phyloP scores from a whole-genome alignment of 2,797 vertebrate species.

The Coilia nasus region DNA sequence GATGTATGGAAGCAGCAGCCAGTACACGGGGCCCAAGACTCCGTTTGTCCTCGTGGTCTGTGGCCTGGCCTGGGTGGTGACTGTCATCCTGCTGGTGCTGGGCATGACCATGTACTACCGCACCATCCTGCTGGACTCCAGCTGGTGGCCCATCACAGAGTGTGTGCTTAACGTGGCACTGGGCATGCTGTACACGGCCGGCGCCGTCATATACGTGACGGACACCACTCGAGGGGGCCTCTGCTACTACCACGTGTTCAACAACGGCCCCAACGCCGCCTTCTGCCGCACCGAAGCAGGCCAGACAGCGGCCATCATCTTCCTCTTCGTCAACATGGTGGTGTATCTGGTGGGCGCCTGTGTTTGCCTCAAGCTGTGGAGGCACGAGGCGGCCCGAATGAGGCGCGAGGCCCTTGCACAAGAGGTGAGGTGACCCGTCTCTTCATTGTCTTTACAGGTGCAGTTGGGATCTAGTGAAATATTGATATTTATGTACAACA shows the following conservation, averaged over 20 bases:
- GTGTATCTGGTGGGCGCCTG: conserved; percentile 84
- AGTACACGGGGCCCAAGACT: conserved; percentile 89
- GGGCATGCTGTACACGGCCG: conserved; percentile 83
- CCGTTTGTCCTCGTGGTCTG: conserved; percentile 88
- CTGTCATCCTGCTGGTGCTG: conserved; percentile 86
- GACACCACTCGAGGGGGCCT: conserved; percentile 91
- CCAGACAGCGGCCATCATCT: conserved; percentile 89
- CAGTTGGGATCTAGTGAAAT: background rate
- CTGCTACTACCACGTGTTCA: conserved; percentile 86
- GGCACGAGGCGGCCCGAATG: conserved; percentile 85
- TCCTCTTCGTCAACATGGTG: conserved; percentile 85
- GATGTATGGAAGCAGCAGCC: conserved; percentile 61
- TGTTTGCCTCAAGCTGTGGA: conserved; percentile 90
- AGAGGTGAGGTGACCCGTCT: conserved; percentile 73
- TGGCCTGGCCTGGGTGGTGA: conserved; percentile 86
- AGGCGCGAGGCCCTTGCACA: conserved; percentile 74
- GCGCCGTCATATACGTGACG: conserved; percentile 85
- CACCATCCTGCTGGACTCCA: conserved; percentile 89
- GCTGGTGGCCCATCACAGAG: conserved; percentile 94
- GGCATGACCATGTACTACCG: conserved; percentile 95
- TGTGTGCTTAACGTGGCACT: conserved; percentile 84
- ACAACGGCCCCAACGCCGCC: conserved; percentile 79
- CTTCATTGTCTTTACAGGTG: background rate
- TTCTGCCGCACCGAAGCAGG: conserved; percentile 92
- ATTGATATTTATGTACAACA: background rate